Base-by-base conservation (phyloP, 2,113 vertebrate genomes). In the Cyanocitta stelleri region DNA sequence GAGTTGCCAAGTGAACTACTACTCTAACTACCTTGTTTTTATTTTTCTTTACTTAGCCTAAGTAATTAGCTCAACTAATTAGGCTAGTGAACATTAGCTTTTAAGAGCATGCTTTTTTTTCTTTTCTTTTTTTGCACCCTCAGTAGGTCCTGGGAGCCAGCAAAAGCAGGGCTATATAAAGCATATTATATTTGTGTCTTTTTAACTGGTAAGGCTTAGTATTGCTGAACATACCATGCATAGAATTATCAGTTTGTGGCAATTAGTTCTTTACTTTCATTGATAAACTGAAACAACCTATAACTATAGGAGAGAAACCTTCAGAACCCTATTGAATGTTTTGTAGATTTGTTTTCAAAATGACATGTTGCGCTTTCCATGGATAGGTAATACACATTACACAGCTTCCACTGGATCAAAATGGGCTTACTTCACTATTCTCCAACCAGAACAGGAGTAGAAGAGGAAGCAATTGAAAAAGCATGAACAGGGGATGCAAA, bases 91-190 rank as follows among this genome's bases (percentile, higher is more conserved):
- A 33, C 37, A 46, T 80, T 80, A 87, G 19, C 43, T 74, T 79
- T 77, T 56, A 72, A 30, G 13, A 48, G 7, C 14, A 35, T 33
- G 1, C 0, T 16, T 64, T 41, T 12, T 44, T 26, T 6, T 0
- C 3, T 23, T 21, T 30, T 7, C 0, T 14, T 32, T 17, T 21
- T 43, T 12, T 2, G 1, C 1, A 6, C 6, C 5, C 10, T 22
- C 16, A 32, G 10, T 68, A 77, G 18, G 10, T 87, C 12, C 19
- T 73, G 16, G 11, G 19, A 91, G 8, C 23, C 0, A 3, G 24
- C 62, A 67, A 85, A 84, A 69, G 4, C 21, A 72, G 19, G 58
- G 29, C 3, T 32, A 29, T 16, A 21, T 79, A 73, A 85, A 83
- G 8, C 15, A 16, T 78, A 20, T 17, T 33, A 7, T 33, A 61